Conservation (phyloP, 2,797 vertebrate species). For the Silurus aristotelis region DNA sequence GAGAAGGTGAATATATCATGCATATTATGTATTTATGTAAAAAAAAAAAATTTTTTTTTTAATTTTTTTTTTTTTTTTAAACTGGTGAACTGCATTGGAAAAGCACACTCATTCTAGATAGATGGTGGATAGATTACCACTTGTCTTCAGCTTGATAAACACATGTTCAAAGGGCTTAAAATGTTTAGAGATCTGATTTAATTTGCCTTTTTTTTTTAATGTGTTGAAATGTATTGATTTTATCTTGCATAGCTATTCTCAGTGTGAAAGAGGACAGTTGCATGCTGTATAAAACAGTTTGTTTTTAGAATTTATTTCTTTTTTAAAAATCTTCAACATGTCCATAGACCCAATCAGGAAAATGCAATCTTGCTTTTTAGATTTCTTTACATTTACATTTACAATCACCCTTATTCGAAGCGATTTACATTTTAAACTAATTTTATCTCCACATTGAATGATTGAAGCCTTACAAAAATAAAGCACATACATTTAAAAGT, state of each 20-base stretch:
- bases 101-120: conserved; percentile 37
- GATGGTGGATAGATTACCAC: neutral
- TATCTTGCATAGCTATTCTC: neutral
- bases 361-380: neutral
- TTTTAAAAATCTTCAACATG: neutral
- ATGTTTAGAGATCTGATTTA: neutral
- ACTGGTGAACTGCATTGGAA: conserved; percentile 37
- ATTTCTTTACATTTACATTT: neutral
- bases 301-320: neutral
- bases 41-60: too few relatives aligned
- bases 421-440: too few relatives aligned
- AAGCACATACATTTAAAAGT: neutral
- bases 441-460: too few relatives aligned
- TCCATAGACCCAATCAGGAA: neutral
- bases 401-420: too few relatives aligned
- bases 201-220: neutral
- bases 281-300: neutral
- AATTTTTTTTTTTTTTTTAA: neutral
- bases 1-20: conserved; percentile 20
- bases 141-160: neutral
- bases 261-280: neutral
- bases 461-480: neutral
- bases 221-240: neutral
- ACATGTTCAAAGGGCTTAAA: neutral
- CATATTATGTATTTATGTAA: neutral